A percentile compares a stretch with the other conserved stretches of the same genome.
Conservation (phyloP, 53 echinoderm and acorn worm species). For the Stichopus horrens region DNA sequence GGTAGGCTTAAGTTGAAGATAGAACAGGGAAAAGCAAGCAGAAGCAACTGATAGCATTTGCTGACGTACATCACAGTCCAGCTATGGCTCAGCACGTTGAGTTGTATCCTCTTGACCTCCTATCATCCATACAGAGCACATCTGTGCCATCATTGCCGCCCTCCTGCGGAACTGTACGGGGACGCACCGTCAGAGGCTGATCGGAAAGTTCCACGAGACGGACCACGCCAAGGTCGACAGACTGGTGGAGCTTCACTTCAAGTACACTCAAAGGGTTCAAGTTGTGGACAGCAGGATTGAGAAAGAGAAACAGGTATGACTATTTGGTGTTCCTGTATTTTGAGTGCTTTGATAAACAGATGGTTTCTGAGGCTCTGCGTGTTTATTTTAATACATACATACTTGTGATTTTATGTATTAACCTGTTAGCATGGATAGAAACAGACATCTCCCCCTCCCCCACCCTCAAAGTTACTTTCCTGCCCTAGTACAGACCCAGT, state of each 20-base stretch:
- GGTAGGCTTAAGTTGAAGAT: too few relatives aligned
- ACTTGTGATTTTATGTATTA: too few relatives aligned
- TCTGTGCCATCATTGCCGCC: constrained; percentile 81
- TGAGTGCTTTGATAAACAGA: too few relatives aligned
- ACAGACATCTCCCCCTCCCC: too few relatives aligned
- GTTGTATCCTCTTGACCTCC: background rate
- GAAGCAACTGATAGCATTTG: too few relatives aligned
- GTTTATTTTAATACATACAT: too few relatives aligned
- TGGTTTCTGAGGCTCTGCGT: too few relatives aligned
- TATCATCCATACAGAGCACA: constrained; percentile 66
- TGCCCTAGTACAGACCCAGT: too few relatives aligned
- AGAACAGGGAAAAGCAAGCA: too few relatives aligned
- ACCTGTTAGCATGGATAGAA: too few relatives aligned
- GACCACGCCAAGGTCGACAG: constrained; percentile 95
- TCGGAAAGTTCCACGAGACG: constrained; percentile 87
- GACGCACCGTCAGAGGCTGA: constrained; percentile 74
- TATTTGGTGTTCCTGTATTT: too few relatives aligned
- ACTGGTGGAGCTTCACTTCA: constrained; percentile 90
- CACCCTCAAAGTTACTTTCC: too few relatives aligned
- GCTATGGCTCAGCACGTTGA: background rate
- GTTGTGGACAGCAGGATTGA: constrained; percentile 89
- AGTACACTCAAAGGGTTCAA: constrained; percentile 73
- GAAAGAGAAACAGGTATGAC: constrained; percentile 81
- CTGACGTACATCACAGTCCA: background rate
- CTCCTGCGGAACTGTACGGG: constrained; percentile 77